Evolutionary conservation across 1,140 invertebrate species (phyloP), one percentile per base, ranked within the genome.

Genomic region (Copidosoma floridanum): DNA sequence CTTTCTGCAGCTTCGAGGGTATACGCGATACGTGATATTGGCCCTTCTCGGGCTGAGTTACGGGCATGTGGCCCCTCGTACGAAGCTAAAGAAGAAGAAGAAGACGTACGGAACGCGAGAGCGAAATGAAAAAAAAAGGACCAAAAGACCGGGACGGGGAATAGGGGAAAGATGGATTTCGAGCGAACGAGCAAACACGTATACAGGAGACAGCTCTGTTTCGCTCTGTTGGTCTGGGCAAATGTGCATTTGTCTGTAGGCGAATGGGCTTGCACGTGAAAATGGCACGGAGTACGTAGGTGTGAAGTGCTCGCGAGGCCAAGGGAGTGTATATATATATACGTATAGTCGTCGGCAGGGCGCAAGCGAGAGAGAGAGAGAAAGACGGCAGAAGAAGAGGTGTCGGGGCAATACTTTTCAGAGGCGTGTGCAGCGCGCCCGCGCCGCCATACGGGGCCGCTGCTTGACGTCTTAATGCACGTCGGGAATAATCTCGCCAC

Each of bases 391-490:
- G n/a, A n/a, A n/a, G 50, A 40, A 37, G 51, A 79, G 71, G 77
- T 77, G 77, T 79, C 74, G 76, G 6, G 77, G 70, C 78, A 78
- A 78, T 80, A 78, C 75, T 80, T 80, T 76, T 68, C 73, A 79
- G 51, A 8, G n/a, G 41, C 57, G 41, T 20, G 24, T 20, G 12
- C 3, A 37, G 41, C 51, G 26, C 16, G 37, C 44, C 52, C 53
- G 32, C 53, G 66, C 76, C 76, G 74, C 72, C 77, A n/a, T n/a
- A n/a, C n/a, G n/a, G 74, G 73, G 4, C 52, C 78, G 76, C 78
- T 70, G 78, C 78, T 80, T 79, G 78, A 80, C 78, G 78, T 80
- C 78, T 80, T 80, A 80, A 80, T 80, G 77, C 77, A 80, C 74
- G 77, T 79, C 77, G 76, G 71, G 77, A 78, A 80, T 80, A 80